These are phyloP conservation scores for Gymnocypris eckloni DNA, from an alignment of 2,797 vertebrate species.

Conservation along the genomic window DNA sequence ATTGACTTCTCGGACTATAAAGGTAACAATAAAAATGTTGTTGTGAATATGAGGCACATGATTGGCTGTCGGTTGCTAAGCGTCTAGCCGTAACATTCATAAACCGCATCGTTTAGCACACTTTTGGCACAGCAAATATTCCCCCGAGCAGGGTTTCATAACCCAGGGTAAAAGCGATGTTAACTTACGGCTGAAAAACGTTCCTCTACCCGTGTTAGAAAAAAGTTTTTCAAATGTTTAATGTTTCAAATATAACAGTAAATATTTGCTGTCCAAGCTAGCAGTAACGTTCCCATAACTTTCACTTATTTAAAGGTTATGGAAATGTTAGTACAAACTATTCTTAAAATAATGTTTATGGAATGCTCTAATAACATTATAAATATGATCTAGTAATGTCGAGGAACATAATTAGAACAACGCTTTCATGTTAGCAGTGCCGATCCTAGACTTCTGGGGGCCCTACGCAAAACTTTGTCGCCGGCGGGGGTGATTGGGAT, in stretches of 20 bases:
- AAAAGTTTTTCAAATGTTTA: not conserved
- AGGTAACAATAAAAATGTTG: not conserved
- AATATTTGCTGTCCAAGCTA: not conserved
- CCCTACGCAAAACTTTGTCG: too few species aligned
- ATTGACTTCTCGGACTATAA: not conserved
- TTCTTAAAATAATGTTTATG: not conserved
- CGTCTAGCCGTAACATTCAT: not conserved
- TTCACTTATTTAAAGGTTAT: not conserved
- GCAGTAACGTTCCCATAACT: not conserved
- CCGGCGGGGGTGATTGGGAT: too few species aligned
- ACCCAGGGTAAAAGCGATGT: not conserved
- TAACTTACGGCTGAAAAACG: not conserved
- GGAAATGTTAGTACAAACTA: too few species aligned
- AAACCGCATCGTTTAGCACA: not conserved
- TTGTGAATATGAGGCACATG: not conserved
- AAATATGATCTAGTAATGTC: not conserved
- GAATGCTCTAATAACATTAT: not conserved
- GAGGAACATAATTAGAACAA: too few species aligned
- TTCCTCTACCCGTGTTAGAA: not conserved
- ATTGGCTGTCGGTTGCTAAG: not conserved
- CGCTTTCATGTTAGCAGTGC: too few species aligned
- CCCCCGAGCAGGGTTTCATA: not conserved
- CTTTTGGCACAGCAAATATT: not conserved
- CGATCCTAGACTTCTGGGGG: too few species aligned
- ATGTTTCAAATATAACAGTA: not conserved